Conservation (phyloP, 2,888 invertebrate genomes). For the Scotopteryx bipunctaria region DNA sequence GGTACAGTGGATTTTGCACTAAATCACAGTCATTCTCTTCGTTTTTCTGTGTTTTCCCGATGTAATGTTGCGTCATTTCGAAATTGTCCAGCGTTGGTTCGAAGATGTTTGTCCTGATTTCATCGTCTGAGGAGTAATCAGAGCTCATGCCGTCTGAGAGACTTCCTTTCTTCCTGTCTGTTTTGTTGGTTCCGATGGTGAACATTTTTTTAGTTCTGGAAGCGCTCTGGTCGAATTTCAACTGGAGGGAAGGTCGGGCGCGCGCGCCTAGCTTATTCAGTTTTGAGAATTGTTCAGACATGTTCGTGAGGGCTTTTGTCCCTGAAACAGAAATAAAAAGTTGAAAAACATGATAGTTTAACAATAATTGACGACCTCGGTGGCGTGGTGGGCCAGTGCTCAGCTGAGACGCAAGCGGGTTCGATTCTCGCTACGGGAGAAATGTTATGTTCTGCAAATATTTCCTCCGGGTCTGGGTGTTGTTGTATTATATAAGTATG, state of each 20-base stretch:
- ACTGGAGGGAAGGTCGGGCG: conserved; percentile 76
- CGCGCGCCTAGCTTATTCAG: conserved; percentile 87
- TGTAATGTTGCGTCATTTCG: conserved; percentile 76
- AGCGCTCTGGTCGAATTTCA: conserved; percentile 74
- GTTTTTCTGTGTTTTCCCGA: conserved; percentile 61
- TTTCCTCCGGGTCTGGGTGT: too few species aligned
- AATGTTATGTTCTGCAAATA: too few species aligned
- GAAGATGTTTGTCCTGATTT: conserved; percentile 75
- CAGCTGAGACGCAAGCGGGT: too few species aligned
- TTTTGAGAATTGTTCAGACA: conserved; percentile 94
- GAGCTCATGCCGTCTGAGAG: conserved; percentile 86
- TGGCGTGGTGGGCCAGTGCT: too few species aligned
- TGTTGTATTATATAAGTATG: too few species aligned
- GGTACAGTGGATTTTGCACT: conserved; percentile 74
- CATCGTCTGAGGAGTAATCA: conserved; percentile 81
- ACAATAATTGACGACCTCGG: too few species aligned
- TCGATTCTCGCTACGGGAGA: too few species aligned
- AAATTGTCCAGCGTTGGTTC: conserved; percentile 79
- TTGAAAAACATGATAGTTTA: neutral
- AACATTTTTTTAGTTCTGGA: conserved; percentile 78
- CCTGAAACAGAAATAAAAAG: conserved; percentile 71
- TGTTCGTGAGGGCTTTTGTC: conserved; percentile 92
- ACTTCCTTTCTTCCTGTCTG: conserved; percentile 84
- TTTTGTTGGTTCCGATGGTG: conserved; percentile 72
- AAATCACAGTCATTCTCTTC: conserved; percentile 73